Percentiles rank a stretch among this genome's conserved stretches.
These are phyloP conservation scores for Oconnorella tubifera DNA, from an alignment of 2,888 invertebrate genomes.

Conservation along the genomic window DNA sequence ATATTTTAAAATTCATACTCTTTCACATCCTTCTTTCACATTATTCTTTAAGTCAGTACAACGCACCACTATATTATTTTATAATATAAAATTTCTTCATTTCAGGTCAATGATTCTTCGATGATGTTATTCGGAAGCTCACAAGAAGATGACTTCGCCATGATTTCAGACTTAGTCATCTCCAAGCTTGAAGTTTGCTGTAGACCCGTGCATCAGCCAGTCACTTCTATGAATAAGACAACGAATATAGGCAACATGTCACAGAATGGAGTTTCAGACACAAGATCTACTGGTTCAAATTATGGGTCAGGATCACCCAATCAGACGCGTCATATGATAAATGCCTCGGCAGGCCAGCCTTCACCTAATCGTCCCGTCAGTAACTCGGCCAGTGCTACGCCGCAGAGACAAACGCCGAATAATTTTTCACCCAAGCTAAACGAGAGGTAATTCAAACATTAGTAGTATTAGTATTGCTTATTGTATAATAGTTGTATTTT, in stretches of 20 bases:
- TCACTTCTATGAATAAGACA: neutral
- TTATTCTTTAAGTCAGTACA: too few species aligned
- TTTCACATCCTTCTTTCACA: too few species aligned
- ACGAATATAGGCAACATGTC: neutral
- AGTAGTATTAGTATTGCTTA: too few species aligned
- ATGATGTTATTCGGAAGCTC: slow-evolving; percentile 85
- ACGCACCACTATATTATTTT: too few species aligned
- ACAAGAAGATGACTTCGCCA: slow-evolving; percentile 91
- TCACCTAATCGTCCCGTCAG: neutral
- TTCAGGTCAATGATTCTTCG: slow-evolving; percentile 82
- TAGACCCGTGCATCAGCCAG: neutral
- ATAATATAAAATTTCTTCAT: neutral
- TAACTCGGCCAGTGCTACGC: neutral
- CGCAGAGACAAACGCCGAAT: neutral
- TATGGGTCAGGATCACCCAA: neutral
- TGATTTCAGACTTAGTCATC: slow-evolving; percentile 87
- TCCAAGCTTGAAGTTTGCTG: slow-evolving; percentile 77
- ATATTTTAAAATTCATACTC: too few species aligned
- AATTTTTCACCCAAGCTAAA: neutral
- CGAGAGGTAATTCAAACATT: neutral
- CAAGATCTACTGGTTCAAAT: too few species aligned
- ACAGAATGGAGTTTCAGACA: too few species aligned
- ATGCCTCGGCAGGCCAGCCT: neutral
- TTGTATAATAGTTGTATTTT: too few species aligned
- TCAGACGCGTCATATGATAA: neutral